Evolutionary conservation across 2,113 vertebrate species (phyloP), one percentile per base, ranked within the genome.

Genomic region (Deroptyus accipitrinus): DNA sequence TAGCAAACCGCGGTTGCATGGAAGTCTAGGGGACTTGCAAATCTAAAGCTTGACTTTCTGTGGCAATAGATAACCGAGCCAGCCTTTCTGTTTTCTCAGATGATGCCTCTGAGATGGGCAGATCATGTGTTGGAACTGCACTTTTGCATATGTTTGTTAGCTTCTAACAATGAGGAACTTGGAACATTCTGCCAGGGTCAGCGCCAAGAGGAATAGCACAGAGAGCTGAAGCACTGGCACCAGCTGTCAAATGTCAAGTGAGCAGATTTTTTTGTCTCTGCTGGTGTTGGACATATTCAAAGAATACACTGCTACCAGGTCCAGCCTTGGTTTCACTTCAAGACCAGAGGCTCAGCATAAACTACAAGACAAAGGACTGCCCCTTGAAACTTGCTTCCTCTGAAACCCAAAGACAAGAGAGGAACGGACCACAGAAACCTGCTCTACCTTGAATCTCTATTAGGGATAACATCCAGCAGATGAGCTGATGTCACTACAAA

Each of bases 101-200:
- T 6, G 3, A 0, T 16, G 54, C 14, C 46, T 74, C 74, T 0
- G 0, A 69, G 35, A 66, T 1, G 0, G 25, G 46, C 77, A 86
- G 72, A 48, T 22, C 27, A 48, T 1, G 11, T 59, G 42, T 25
- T 59, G 72, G 52, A 91, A 51, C 25, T 61, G 52, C 31, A 41
- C 18, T 37, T 49, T 1, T 49, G 15, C 66, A 49, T 44, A 20
- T 2, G 2, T 25, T 52, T 41, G 18, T 85, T 83, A 18, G 52
- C 17, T 63, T 55, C 72, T 39, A 41, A 57, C 2, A 1, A 77
- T 37, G 25, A 82, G 30, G 59, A 87, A 69, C 30, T 35, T 5
- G 0, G 39, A 90, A 83, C 1, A 24, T 22, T 63, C 67, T 86
- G 67, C 18, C n/a, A 91, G 23, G 22, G 46, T 82, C 75, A 78